Conservation (phyloP, 2,888 invertebrate genomes). For the Athetis lepigone region DNA sequence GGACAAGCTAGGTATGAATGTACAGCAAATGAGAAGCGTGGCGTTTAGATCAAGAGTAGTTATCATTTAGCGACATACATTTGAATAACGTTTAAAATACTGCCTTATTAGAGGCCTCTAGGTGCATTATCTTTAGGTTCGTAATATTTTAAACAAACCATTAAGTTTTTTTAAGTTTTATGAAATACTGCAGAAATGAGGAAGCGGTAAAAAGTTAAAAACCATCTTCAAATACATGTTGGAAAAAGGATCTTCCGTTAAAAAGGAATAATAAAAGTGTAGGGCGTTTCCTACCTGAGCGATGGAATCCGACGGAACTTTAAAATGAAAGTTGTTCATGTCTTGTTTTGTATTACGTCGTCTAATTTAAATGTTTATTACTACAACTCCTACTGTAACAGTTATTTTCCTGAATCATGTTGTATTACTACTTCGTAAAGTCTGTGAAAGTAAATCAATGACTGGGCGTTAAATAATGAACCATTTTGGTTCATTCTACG, state of each 20-base stretch:
- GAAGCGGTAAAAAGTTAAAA: slow-evolving; percentile 40
- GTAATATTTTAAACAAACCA: not conserved
- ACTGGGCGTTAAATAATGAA: too few species aligned
- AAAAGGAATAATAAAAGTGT: slow-evolving; percentile 56
- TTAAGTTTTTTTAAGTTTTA: slow-evolving; percentile 1
- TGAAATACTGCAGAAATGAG: slow-evolving; percentile 1
- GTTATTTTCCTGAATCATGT: slow-evolving; percentile 34
- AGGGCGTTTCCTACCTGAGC: slow-evolving; percentile 69
- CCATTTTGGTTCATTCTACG: not conserved
- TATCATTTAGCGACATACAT: slow-evolving; percentile 48
- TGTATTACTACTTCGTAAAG: too few species aligned
- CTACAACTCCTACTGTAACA: not conserved
- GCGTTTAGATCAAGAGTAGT: slow-evolving; percentile 39
- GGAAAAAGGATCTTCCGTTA: slow-evolving; percentile 56
- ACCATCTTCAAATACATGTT: slow-evolving; percentile 44
- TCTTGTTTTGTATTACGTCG: slow-evolving; percentile 67
- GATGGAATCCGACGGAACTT: slow-evolving; percentile 69
- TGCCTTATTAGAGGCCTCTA: slow-evolving; percentile 28
- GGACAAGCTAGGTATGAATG: slow-evolving; percentile 41
- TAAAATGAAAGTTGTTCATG: slow-evolving; percentile 75
- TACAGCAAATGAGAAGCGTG: slow-evolving; percentile 27
- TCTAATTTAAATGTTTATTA: slow-evolving; percentile 39
- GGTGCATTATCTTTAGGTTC: slow-evolving; percentile 16
- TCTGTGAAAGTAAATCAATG: too few species aligned
- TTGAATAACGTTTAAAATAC: slow-evolving; percentile 41